A percentile compares a stretch with the other conserved stretches of the same genome.
phyloP scores from a whole-genome alignment of 2,113 vertebrate species.

The Myrmophylax atrothorax region DNA sequence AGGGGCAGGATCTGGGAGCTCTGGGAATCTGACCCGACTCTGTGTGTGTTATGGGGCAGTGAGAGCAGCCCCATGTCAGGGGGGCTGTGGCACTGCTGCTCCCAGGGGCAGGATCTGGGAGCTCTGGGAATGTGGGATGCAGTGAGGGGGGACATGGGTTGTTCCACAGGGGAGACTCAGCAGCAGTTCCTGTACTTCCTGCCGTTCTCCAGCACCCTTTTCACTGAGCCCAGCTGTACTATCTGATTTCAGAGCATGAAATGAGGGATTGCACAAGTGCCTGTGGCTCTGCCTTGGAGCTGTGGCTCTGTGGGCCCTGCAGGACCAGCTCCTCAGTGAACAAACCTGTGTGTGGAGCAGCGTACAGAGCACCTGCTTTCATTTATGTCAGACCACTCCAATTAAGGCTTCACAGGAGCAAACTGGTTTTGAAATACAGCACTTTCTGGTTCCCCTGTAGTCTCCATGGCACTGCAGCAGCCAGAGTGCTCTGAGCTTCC shows the following conservation, averaged over 20 bases:
- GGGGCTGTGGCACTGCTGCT: not conserved
- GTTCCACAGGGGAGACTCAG: not conserved
- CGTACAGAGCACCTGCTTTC: not conserved
- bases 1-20: not conserved
- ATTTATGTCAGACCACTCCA: not conserved
- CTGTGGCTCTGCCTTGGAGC: not conserved
- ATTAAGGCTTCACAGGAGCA: not conserved
- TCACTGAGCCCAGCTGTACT: not conserved
- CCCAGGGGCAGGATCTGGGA: not conserved
- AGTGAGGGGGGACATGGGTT: not conserved
- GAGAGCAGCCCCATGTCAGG: not conserved
- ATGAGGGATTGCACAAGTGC: not conserved
- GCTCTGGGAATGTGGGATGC: not conserved
- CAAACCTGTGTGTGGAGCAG: not conserved
- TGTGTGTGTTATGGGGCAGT: no score
- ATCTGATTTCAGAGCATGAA: accelerated
- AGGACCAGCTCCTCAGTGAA: not conserved
- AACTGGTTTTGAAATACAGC: not conserved
- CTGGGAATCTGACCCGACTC: no score
- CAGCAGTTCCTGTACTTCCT: not conserved
- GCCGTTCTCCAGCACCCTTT: not conserved
- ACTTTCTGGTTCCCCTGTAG: not conserved
- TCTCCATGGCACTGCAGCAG: accelerated
- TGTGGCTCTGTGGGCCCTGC: not conserved
- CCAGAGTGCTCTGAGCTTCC: not conserved